phyloP scores from a whole-genome alignment of 2,797 vertebrate species.

The Ctenopoma kingsleyae region DNA sequence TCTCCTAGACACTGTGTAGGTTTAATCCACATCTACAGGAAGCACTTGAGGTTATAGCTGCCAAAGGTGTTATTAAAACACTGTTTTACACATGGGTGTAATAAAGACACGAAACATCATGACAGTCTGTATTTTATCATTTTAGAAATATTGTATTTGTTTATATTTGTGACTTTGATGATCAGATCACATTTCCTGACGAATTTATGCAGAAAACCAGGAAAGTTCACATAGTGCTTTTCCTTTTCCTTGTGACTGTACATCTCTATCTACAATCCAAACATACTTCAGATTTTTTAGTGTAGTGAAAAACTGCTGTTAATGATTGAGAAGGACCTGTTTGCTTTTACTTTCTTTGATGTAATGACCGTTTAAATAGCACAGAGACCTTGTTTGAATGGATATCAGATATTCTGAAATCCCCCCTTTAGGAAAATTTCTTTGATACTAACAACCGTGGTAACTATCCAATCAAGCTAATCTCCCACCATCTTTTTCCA shows the following conservation, averaged over 20 bases:
- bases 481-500: slow-evolving; percentile 81
- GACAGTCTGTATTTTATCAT: too few species aligned
- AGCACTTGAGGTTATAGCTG: too few species aligned
- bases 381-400: slow-evolving; percentile 50
- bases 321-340: slow-evolving; percentile 47
- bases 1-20: too few species aligned
- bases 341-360: slow-evolving; percentile 67
- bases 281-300: slow-evolving; percentile 49
- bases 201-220: too few species aligned
- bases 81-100: too few species aligned
- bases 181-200: too few species aligned
- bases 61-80: too few species aligned
- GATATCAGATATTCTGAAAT: slow-evolving; percentile 69
- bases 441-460: slow-evolving; percentile 65
- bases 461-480: slow-evolving; percentile 69
- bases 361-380: slow-evolving; percentile 68
- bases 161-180: too few species aligned
- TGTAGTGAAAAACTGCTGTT: slow-evolving; percentile 45
- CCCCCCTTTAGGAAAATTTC: slow-evolving; percentile 56
- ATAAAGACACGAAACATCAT: too few species aligned
- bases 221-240: too few species aligned
- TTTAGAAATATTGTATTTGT: too few species aligned
- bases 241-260: neutral
- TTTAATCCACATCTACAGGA: too few species aligned
- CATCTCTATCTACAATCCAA: slow-evolving; percentile 40